Conservation (phyloP, 2,888 invertebrate species). For the Teleogryllus oceanicus region DNA sequence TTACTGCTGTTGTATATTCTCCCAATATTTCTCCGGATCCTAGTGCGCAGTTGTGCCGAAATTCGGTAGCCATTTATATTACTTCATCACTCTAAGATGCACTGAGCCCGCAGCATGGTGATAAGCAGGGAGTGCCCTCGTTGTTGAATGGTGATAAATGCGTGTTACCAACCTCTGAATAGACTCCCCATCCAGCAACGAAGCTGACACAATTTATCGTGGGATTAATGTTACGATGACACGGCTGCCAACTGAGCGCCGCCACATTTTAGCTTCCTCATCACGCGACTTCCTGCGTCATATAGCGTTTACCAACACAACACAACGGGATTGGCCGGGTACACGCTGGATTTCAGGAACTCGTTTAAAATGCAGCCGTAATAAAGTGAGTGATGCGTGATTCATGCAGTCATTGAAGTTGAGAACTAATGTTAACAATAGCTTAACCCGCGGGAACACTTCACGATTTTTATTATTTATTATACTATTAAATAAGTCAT, state of each 20-base stretch:
- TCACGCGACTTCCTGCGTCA: too few relatives aligned
- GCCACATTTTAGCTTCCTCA: too few relatives aligned
- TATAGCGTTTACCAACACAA: too few relatives aligned
- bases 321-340: too few relatives aligned
- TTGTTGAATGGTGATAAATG: constrained; percentile 26
- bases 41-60: background rate
- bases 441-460: too few relatives aligned
- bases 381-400: too few relatives aligned
- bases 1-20: background rate
- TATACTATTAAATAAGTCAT: too few relatives aligned
- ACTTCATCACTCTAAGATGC: background rate
- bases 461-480: too few relatives aligned
- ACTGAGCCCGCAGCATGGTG: background rate
- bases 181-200: constrained; percentile 11
- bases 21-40: background rate
- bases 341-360: too few relatives aligned
- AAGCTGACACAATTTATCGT: constrained; percentile 22
- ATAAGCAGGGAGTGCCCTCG: background rate
- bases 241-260: background rate
- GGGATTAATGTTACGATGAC: constrained; percentile 26
- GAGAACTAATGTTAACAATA: too few relatives aligned
- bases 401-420: too few relatives aligned
- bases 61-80: constrained; percentile 18
- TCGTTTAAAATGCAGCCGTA: too few relatives aligned
- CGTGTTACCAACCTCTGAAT: constrained; percentile 19